Conservation (phyloP, 2,888 invertebrate species). For the Scrobipalpa atriplicella region DNA sequence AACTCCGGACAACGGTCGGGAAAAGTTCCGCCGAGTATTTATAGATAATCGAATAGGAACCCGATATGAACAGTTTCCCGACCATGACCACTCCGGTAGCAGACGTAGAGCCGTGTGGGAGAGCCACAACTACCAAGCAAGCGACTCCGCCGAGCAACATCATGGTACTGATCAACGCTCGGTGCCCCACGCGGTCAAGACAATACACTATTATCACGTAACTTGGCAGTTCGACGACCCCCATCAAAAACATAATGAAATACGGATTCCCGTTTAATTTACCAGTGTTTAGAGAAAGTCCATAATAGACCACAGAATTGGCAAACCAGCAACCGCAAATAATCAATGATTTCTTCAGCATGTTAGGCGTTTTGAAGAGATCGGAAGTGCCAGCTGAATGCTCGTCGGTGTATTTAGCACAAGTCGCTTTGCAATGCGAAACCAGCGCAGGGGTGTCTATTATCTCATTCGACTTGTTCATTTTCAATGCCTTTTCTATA, state of each 20-base stretch:
- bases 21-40: slow-evolving; percentile 94
- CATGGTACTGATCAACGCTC: slow-evolving; percentile 88
- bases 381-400: slow-evolving; percentile 85
- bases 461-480: slow-evolving; percentile 84
- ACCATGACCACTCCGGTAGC: slow-evolving; percentile 87
- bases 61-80: slow-evolving; percentile 92
- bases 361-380: slow-evolving; percentile 89
- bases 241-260: slow-evolving; percentile 90
- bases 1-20: slow-evolving; percentile 92
- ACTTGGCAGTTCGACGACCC: slow-evolving; percentile 91
- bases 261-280: slow-evolving; percentile 91
- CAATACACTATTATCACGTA: slow-evolving; percentile 88
- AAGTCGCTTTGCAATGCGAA: slow-evolving; percentile 83
- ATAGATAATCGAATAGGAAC: slow-evolving; percentile 93
- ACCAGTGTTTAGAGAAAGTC: slow-evolving; percentile 90
- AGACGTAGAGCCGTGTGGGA: slow-evolving; percentile 84
- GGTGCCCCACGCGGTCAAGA: slow-evolving; percentile 89
- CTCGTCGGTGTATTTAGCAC: slow-evolving; percentile 71
- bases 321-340: slow-evolving; percentile 94
- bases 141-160: slow-evolving; percentile 91
- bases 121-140: slow-evolving; percentile 88
- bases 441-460: slow-evolving; percentile 86
- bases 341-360: slow-evolving; percentile 90
- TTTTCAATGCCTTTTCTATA: slow-evolving; percentile 87
- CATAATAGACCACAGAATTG: slow-evolving; percentile 93